Percentiles rank a stretch among this genome's conserved stretches.
Conservation (phyloP, 2,797 vertebrate species). For the Lepilemur ruficaudatus region DNA sequence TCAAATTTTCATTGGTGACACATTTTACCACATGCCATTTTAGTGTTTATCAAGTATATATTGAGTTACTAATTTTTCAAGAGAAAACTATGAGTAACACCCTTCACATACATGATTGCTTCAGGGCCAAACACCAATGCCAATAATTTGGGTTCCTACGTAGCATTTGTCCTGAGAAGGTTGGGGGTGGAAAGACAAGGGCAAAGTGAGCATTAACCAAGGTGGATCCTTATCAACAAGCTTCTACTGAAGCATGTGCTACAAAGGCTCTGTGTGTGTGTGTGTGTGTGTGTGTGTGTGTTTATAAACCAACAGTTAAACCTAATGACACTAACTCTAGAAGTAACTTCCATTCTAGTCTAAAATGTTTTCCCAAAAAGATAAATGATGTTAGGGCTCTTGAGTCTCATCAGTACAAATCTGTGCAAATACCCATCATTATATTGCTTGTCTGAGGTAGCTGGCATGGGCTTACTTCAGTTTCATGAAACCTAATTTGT, state of each 20-base stretch:
- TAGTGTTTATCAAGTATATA: not conserved
- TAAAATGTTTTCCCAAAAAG: not conserved
- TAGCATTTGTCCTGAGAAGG: not conserved
- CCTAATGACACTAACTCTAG: not conserved
- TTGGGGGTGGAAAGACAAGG: not conserved
- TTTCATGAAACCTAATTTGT: not conserved
- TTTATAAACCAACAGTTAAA: not conserved
- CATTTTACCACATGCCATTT: not conserved
- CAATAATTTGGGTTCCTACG: not conserved
- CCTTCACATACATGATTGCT: not conserved
- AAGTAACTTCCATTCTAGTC: not conserved
- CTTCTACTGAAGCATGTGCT: not conserved
- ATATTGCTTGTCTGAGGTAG: not conserved
- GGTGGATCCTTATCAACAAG: not conserved
- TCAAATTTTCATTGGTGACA: not conserved
- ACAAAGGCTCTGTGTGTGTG: not conserved
- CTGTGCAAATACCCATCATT: not conserved
- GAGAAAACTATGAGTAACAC: not conserved
- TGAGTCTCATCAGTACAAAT: not conserved
- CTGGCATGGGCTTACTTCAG: not conserved
- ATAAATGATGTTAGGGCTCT: not conserved
- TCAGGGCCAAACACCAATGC: not conserved
- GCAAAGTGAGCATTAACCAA: not conserved
- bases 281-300: not conserved
- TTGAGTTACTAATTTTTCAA: not conserved